A percentile compares a stretch with the other conserved stretches of the same genome.
Conservation (phyloP, 2,888 invertebrate species). For the Stomorhina lunata region DNA sequence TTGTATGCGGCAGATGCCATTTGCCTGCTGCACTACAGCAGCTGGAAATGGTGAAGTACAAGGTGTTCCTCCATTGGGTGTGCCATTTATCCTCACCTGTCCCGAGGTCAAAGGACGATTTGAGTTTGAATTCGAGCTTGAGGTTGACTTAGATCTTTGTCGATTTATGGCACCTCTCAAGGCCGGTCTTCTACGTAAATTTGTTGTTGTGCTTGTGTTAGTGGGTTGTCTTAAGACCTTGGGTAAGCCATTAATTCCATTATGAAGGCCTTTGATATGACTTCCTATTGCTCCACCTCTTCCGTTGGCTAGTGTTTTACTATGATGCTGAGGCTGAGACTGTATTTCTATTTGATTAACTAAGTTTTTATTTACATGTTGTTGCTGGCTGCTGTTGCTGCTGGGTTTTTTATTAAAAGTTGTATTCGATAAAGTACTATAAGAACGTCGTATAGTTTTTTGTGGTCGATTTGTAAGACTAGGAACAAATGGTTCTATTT, state of each 20-base stretch:
- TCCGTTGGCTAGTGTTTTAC: slow-evolving; percentile 17
- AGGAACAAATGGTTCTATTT: slow-evolving; percentile 80
- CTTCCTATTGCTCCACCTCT: not conserved
- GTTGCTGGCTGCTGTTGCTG: not conserved
- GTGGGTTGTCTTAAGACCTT: slow-evolving; percentile 53
- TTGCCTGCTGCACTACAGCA: slow-evolving; percentile 75
- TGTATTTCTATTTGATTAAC: slow-evolving; percentile 39
- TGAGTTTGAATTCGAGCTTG: slow-evolving; percentile 74
- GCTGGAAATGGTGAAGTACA: slow-evolving; percentile 63
- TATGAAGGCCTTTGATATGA: not conserved
- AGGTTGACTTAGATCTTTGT: slow-evolving; percentile 76
- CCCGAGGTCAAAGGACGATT: slow-evolving; percentile 51
- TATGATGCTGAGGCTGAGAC: too few relatives aligned
- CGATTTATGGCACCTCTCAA: slow-evolving; percentile 69
- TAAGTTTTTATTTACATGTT: slow-evolving; percentile 44
- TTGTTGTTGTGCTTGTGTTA: slow-evolving; percentile 65
- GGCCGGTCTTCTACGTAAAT: slow-evolving; percentile 67
- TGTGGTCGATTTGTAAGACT: slow-evolving; percentile 77
- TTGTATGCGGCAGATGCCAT: slow-evolving; percentile 82
- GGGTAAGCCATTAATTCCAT: slow-evolving; percentile 9
- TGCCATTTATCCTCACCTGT: slow-evolving; percentile 66
- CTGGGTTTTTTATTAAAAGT: slow-evolving; percentile 71
- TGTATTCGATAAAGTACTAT: slow-evolving; percentile 78
- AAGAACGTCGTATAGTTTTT: slow-evolving; percentile 78
- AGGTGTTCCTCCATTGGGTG: slow-evolving; percentile 51